phyloP scores from a whole-genome alignment of 2,797 vertebrate species.

The Spinibarbus caldwelli region DNA sequence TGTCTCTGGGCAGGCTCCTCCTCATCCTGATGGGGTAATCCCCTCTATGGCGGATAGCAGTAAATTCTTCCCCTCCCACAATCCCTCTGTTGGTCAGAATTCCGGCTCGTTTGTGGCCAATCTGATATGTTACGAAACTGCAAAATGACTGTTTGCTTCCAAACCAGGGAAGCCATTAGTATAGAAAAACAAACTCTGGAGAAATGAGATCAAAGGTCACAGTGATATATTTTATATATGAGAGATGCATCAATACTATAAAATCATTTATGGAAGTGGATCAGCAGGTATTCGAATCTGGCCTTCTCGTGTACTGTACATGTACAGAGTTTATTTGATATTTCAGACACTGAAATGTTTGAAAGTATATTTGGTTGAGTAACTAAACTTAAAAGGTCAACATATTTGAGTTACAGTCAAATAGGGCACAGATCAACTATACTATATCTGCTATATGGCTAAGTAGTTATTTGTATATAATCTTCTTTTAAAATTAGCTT shows the following conservation, averaged over 20 bases:
- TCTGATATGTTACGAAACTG: conserved; percentile 59
- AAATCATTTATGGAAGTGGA: not conserved
- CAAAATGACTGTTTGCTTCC: conserved; percentile 56
- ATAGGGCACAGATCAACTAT: not conserved
- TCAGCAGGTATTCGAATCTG: not conserved
- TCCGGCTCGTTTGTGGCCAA: conserved; percentile 60
- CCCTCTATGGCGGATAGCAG: conserved; percentile 47
- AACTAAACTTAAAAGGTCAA: not conserved
- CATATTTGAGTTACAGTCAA: not conserved
- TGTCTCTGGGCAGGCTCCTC: conserved; percentile 34
- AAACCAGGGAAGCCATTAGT: conserved; percentile 43
- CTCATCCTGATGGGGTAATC: conserved; percentile 50
- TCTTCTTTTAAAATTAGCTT: not conserved
- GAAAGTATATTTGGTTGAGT: conserved; percentile 2
- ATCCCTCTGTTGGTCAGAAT: conserved; percentile 62
- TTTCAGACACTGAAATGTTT: not conserved
- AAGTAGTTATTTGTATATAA: not conserved
- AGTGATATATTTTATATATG: conserved; percentile 1
- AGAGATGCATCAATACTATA: not conserved
- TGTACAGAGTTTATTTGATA: not conserved
- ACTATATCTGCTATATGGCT: not conserved
- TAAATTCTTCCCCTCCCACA: conserved; percentile 58
- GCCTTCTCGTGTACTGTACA: not conserved
- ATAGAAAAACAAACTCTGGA: conserved; percentile 42
- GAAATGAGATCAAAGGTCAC: conserved; percentile 44